Evolutionary conservation across 2,797 vertebrate genomes (phyloP), one percentile per base, ranked within the genome.

Genomic region (Pterois miles): DNA sequence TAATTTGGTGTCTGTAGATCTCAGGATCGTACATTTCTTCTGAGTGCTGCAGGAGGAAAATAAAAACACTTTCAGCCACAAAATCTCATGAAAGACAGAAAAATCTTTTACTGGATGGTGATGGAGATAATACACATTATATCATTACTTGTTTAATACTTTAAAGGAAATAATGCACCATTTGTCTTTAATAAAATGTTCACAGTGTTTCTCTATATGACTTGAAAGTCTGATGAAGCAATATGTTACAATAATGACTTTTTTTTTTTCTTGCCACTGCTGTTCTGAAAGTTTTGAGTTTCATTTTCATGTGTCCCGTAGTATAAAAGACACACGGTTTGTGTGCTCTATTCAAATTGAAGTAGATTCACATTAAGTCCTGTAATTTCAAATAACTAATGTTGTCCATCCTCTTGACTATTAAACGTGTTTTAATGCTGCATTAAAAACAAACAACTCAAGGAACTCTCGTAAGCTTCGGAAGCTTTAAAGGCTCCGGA

Each of bases 11-110:
- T 88, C 97, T 96, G 94, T 97, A 99, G 86, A 98, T 95, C 70
- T 99, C 98, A 63, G 97, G 80, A 38, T 99, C 98, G 34, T 98
- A 99, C 89, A 99, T 96, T 78, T 99, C 98, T 92, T 99, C 98
- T 46, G 95, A 87, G 81, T 96, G 96, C 97, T 99, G 95, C 60
- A 76, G 82, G 76, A 90, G 53, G 86, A 88, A 36, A 70, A 69
- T 34, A 65, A 77, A 60, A 48, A 76, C 0, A 58, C 12, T 60
- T 76, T 85, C n/a, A 74, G 27, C 38, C 65, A 40, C 18, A 76
- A 53, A 20, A 29, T 20, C 16, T 33, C 27, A 54, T 18, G 2
- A 59, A 52, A 46, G 16, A 43, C 18, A 43, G 2, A 31, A n/a
- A 50, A 52, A 29, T 31, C 3, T 53, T 34, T 63, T 10, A 22